phyloP scores from a whole-genome alignment of 2,113 vertebrate species.

The Fregata magnificens region DNA sequence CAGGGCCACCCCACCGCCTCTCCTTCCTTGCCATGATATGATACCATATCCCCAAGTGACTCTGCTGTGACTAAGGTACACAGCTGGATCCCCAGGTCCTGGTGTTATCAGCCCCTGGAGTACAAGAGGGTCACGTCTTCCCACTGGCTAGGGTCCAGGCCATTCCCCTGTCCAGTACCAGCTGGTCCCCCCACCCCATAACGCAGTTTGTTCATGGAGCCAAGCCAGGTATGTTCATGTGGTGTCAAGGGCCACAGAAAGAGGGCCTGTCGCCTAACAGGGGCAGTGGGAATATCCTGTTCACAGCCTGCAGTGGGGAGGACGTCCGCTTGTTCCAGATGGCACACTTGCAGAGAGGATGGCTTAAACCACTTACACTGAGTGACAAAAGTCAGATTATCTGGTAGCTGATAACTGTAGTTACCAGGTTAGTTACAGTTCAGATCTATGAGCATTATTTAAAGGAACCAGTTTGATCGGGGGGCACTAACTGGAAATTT shows the following conservation, averaged over 20 bases:
- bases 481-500: background rate
- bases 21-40: no score
- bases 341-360: background rate
- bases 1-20: no score
- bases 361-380: background rate
- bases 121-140: background rate
- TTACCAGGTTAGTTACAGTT: background rate
- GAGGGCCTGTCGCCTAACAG: background rate
- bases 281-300: background rate
- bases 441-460: background rate
- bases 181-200: background rate
- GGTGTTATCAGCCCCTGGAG: background rate
- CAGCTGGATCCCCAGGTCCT: background rate
- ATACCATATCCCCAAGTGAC: background rate
- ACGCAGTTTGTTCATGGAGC: background rate
- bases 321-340: background rate
- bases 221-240: background rate
- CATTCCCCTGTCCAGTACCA: background rate
- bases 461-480: background rate
- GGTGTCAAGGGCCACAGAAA: background rate
- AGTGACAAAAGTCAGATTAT: constrained; percentile 13
- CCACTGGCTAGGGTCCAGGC: background rate
- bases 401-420: background rate
- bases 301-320: background rate
- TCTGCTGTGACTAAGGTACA: background rate